These are phyloP conservation scores for Lethenteron reissneri DNA, from an alignment of 2,113 vertebrate genomes.

Conservation along the genomic window DNA sequence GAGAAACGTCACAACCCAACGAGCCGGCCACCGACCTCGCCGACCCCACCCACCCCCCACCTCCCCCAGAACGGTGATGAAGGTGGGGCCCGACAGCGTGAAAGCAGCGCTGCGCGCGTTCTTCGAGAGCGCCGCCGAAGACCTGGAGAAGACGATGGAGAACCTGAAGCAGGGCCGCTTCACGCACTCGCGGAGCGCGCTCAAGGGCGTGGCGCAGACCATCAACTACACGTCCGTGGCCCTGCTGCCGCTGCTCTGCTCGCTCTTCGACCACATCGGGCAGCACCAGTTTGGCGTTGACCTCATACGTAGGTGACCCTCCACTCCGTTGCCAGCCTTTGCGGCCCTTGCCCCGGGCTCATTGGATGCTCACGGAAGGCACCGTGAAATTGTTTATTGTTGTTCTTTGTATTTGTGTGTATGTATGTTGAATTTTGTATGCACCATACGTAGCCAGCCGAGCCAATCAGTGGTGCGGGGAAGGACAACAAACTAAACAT, in stretches of 20 bases:
- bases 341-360: too few relatives aligned
- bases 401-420: too few relatives aligned
- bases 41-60: neutral
- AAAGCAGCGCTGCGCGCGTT: slow-evolving; percentile 52
- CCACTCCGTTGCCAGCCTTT: too few relatives aligned
- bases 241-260: slow-evolving; percentile 61
- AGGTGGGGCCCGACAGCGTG: slow-evolving; percentile 64
- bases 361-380: too few relatives aligned
- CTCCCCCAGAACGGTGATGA: slow-evolving; percentile 63
- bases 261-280: slow-evolving; percentile 71
- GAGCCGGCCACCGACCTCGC: too few relatives aligned
- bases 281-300: slow-evolving; percentile 83
- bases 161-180: slow-evolving; percentile 83
- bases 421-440: too few relatives aligned
- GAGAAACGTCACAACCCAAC: too few relatives aligned
- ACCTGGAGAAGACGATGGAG: slow-evolving; percentile 67
- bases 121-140: slow-evolving; percentile 61
- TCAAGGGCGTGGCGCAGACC: slow-evolving; percentile 64
- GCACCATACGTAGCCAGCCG: too few relatives aligned
- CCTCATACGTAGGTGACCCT: slow-evolving; percentile 46
- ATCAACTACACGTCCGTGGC: slow-evolving; percentile 90
- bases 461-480: too few relatives aligned
- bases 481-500: too few relatives aligned
- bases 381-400: too few relatives aligned
- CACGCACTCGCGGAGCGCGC: slow-evolving; percentile 56